phyloP scores from a whole-genome alignment of 2,797 vertebrate species.

The Epinephelus coioides region DNA sequence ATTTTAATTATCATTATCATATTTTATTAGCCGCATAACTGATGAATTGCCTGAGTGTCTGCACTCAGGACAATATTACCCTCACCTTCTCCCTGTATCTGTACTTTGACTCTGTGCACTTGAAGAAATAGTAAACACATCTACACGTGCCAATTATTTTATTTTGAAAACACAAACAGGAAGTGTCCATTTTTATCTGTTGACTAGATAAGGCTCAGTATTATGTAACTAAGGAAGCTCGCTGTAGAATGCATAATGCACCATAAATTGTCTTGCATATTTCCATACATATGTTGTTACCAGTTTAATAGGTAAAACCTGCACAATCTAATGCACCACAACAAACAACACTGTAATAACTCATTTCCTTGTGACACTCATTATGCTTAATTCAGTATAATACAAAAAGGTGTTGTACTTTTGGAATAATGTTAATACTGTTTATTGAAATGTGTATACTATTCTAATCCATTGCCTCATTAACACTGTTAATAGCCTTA shows the following conservation, averaged over 20 bases:
- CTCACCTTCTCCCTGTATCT: not conserved
- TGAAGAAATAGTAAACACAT: no score
- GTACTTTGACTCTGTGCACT: no score
- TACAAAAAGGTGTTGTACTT: not conserved
- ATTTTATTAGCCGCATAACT: no score
- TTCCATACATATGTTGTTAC: not conserved
- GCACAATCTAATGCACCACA: not conserved
- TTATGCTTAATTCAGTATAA: not conserved
- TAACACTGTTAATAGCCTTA: not conserved
- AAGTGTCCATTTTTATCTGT: not conserved
- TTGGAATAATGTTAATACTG: not conserved
- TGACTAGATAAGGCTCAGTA: not conserved
- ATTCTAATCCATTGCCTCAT: not conserved
- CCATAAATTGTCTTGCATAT: fast-evolving
- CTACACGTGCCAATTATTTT: not conserved
- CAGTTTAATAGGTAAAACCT: no score
- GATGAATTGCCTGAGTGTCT: no score
- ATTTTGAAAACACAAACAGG: slow-evolving; percentile 33
- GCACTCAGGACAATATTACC: no score
- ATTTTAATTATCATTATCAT: no score
- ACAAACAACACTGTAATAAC: not conserved
- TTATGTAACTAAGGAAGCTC: slow-evolving; percentile 20
- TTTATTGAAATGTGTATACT: not conserved
- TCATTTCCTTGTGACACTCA: not conserved
- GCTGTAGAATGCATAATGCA: not conserved